Evolutionary conservation across 2,797 vertebrate species (phyloP).

Genomic region (Hemitrygon akajei): DNA sequence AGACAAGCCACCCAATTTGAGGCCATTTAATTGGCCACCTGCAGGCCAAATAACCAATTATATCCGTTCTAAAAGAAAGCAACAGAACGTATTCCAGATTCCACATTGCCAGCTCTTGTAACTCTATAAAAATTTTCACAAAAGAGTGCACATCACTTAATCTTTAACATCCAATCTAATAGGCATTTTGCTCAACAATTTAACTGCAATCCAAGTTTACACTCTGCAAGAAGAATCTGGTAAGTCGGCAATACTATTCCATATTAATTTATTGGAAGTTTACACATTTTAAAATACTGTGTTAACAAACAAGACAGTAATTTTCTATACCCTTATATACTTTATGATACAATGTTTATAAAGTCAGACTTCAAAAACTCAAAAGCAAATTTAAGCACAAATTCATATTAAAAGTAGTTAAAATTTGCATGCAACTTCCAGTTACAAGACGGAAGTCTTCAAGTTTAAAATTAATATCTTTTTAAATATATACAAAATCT

Average conservation of each 20-base stretch:
- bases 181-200: not conserved
- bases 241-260: not conserved
- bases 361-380: not conserved
- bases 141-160: not conserved
- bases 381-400: not conserved
- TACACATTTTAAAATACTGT: not conserved
- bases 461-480: not conserved
- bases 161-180: not conserved
- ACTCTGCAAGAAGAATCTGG: not conserved
- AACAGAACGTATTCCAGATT: not conserved
- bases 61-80: slow-evolving; percentile 72
- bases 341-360: not conserved
- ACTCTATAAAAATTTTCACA: slow-evolving; percentile 5
- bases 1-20: slow-evolving; percentile 76
- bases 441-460: not conserved
- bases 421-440: not conserved
- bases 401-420: not conserved
- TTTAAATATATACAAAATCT: not conserved
- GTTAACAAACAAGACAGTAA: not conserved
- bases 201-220: slow-evolving; percentile 1
- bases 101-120: not conserved
- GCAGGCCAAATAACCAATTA: slow-evolving; percentile 89
- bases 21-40: slow-evolving; percentile 81
- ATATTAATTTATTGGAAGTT: not conserved
- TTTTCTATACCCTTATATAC: not conserved